A percentile compares a stretch with the other conserved stretches of the same genome.
phyloP scores from a whole-genome alignment of 2,888 invertebrate species.

The Odontomyia ornata region DNA sequence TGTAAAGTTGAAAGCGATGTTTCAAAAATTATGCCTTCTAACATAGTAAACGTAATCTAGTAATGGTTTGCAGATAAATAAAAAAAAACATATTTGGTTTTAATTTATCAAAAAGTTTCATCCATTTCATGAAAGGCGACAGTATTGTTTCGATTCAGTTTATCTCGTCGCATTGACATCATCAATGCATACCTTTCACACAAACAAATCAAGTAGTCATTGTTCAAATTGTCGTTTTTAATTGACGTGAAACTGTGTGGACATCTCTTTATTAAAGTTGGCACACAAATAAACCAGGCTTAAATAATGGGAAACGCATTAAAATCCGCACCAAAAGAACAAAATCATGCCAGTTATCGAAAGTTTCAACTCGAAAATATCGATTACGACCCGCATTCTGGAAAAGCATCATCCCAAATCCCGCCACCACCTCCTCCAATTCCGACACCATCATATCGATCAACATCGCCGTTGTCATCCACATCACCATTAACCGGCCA shows the following conservation, averaged over 20 bases:
- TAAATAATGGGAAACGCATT: conserved; percentile 38
- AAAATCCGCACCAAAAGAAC: conserved; percentile 14
- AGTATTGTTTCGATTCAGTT: too few relatives aligned
- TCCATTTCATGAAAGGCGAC: too few relatives aligned
- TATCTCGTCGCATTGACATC: too few relatives aligned
- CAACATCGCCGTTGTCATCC: neutral
- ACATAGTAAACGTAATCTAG: too few relatives aligned
- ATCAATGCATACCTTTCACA: too few relatives aligned
- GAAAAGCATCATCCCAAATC: neutral
- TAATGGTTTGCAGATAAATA: too few relatives aligned
- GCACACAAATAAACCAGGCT: conserved; percentile 4
- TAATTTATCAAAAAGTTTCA: too few relatives aligned
- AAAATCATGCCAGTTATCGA: conserved; percentile 27
- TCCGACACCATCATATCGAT: neutral
- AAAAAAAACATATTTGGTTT: too few relatives aligned
- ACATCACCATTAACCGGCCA: neutral
- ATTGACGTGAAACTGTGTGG: conserved; percentile 13
- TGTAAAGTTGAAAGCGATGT: too few relatives aligned
- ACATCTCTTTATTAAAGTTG: neutral
- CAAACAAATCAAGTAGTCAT: neutral
- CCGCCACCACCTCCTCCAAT: neutral
- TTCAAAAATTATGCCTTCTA: too few relatives aligned
- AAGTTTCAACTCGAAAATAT: conserved; percentile 36
- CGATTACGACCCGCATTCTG: neutral
- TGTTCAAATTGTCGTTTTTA: neutral